Base-by-base conservation (phyloP, 2,888 invertebrate genomes). In the Diploptera punctata region DNA sequence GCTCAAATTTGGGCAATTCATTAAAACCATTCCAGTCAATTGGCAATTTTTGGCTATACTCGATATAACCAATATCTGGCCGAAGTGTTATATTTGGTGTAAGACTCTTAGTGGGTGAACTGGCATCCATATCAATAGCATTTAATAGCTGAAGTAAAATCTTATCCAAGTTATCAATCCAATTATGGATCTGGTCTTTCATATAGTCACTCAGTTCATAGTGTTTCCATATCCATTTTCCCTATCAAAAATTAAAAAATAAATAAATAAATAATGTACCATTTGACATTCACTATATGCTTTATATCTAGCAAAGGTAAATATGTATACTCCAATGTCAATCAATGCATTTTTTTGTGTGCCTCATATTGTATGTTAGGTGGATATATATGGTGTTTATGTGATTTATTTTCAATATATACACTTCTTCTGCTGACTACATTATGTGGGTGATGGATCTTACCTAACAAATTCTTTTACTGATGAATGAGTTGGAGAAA, bases 1-100 rank as follows among this genome's bases (percentile, higher is more conserved):
- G 72, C 13, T 74, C 44, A 65, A 79, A 77, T 38, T 77, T 75
- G 1, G 81, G 81, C 18, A 76, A 29, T 44, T 78, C 74, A 16
- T 77, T 77, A 72, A 81, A 80, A 47, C 78, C 77, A 10, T 77
- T 74, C 81, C 81, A 81, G 24, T 78, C 76, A 16, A 81, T 54
- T 5, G 80, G 77, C 4, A 81, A 75, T 1, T 77, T 76, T 68
- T 80, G 79, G 31, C 78, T 78, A 70, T 78, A 79, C 61, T 80
- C 78, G 44, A 80, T 70, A 9, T 76, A 71, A 2, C 81, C 80
- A 13, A 73, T 69, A 18, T 78, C 78, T 10, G 77, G 68, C 4
- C 80, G 78, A 72, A 77, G 77, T 9, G 77, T 60, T 24, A 76
- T 26, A 38, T 38, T 65, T 7, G 65, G 65, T 26, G 65, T 47